Evolutionary conservation across 2,797 vertebrate species (phyloP), one percentile per base, ranked within the genome.

Genomic region (Pteropus rufus): DNA sequence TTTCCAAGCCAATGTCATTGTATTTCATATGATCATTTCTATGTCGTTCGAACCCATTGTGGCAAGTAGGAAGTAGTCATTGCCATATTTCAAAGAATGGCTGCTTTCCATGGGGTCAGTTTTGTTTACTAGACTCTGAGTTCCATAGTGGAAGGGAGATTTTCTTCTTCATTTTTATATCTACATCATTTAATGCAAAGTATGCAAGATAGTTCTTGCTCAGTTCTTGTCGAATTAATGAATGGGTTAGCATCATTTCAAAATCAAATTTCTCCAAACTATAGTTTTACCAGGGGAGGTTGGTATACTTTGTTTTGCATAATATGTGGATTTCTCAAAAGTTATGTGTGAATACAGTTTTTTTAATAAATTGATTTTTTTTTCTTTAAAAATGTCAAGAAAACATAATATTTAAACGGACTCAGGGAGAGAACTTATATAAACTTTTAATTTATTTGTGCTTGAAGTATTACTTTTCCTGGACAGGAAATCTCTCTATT

Each of bases 21-120:
- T 36, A 19, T 92, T 95, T 94, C 23, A 72, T n/a, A n/a, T 80
- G 29, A 54, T 26, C 23, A 44, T 80, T 96, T 95, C 23, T 70
- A 4, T 65, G 31, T 56, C 24, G 36, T 52, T 65, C 90, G 58
- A 36, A 75, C 15, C 4, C 24, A 36, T 16, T 46, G 7, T n/a
- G n/a, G 18, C 41, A 82, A 86, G 41, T 72, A 52, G 34, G 31
- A 94, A 58, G 9, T 54, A 31, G 9, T 54, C 41, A 65, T 1
- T 46, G 15, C 87, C 39, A 2, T 72, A 44, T 52, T 92, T 80
- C 92, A 16, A 93, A 82, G 52, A 41, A 58, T 36, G 10, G 1
- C 34, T 65, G 18, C 36, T 89, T 97, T 91, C 76, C 16, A 6
- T 44, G 11, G 18, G 3, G 41, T 91, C 58, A 39, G 14, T 70